Percentiles rank a stretch among this genome's conserved stretches.
Evolutionary conservation across 2,888 invertebrate species (phyloP).

Genomic region (Temnothorax unifasciatus): DNA sequence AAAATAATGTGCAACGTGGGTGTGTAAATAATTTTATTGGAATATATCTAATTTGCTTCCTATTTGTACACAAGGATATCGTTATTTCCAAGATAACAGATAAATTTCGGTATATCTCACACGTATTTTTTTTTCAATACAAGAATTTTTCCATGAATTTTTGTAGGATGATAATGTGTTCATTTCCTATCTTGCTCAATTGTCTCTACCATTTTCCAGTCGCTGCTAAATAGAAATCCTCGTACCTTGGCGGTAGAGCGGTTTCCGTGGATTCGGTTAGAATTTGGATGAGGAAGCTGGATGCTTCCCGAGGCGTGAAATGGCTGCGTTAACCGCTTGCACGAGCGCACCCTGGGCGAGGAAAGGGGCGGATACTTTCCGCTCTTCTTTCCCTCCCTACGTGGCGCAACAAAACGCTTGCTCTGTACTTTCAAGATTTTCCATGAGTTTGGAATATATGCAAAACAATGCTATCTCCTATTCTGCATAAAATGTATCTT

Average conservation of each 20-base stretch:
- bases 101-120: not conserved
- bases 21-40: not conserved
- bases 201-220: slow-evolving; percentile 71
- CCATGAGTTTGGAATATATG: slow-evolving; percentile 41
- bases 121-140: not conserved
- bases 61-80: not conserved
- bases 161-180: slow-evolving; percentile 47
- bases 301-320: slow-evolving; percentile 86
- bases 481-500: slow-evolving; percentile 35
- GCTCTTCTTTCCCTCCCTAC: slow-evolving; percentile 52
- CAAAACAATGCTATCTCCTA: slow-evolving; percentile 45
- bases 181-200: slow-evolving; percentile 66
- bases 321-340: slow-evolving; percentile 86
- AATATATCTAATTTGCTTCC: not conserved
- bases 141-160: slow-evolving; percentile 50
- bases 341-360: slow-evolving; percentile 76
- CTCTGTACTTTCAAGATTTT: slow-evolving; percentile 49
- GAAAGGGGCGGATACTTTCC: slow-evolving; percentile 74
- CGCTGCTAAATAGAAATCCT: slow-evolving; percentile 80
- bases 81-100: not conserved
- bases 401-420: slow-evolving; percentile 49
- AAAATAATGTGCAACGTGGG: not conserved
- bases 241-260: slow-evolving; percentile 69
- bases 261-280: slow-evolving; percentile 81
- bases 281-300: slow-evolving; percentile 84